Base-by-base conservation (phyloP, 1,140 invertebrate species). In the Pseudoatta argentina region DNA sequence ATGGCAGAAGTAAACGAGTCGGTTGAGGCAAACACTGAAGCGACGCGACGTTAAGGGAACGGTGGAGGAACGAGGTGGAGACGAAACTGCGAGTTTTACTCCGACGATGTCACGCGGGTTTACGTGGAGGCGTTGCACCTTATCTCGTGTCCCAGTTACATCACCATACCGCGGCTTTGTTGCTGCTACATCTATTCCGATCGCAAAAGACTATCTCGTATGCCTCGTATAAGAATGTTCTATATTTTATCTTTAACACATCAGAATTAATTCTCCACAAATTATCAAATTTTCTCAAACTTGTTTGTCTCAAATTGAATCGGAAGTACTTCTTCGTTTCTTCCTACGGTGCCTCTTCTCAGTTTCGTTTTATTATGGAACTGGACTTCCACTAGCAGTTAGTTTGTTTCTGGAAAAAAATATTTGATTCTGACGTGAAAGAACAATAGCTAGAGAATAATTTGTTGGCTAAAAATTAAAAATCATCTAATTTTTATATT, bases 111-210 rank as follows among this genome's bases (percentile, higher is more conserved):
- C 90, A 91, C 89, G 79, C 69, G 75, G 86, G 85, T 91, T 88
- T 90, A 86, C 86, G 77, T 85, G 76, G 75, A 89, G 69, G 86
- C 72, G 88, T 85, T 89, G 90, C 83, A 89, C 73, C 88, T 91
- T 91, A 91, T 91, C 91, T 89, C 78, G 86, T 89, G 83, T 88
- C 90, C 88, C 63, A 91, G 87, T 91, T 91, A 91, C 90, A 91
- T 89, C 91, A 91, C 63, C 78, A 39, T 5, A 8, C 57, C 78
- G 64, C 34, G 30, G 67, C 86, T 89, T 90, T 88, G 82, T 86
- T 79, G 76, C 87, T 75, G 77, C 85, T 82, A 77, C 75, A 90
- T 86, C 86, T 76, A 86, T 82, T 90, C 53, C 51, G 34, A 87
- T 90, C 57, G 55, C 77, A 24, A 44, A 30, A 72, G 63, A 77